Evolutionary conservation across 1,140 invertebrate genomes (phyloP).

Genomic region (Lepidotrigona ventralis): DNA sequence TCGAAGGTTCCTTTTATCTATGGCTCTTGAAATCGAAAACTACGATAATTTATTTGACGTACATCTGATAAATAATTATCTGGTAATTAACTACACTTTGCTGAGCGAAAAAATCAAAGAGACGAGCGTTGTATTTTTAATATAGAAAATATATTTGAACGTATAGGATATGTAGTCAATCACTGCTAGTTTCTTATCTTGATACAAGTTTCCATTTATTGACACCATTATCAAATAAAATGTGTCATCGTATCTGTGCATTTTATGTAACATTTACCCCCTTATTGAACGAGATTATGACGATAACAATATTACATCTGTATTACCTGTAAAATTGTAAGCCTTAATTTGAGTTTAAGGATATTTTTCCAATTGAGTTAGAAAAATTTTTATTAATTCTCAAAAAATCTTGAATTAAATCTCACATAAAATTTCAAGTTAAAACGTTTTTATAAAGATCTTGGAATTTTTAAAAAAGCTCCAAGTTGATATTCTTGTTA

Average conservation of each 20-base stretch:
- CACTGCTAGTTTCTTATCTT: background rate
- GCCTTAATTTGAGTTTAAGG: background rate
- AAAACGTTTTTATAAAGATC: background rate
- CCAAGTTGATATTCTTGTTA: background rate
- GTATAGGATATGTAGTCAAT: background rate
- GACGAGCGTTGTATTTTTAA: background rate
- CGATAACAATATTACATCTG: background rate
- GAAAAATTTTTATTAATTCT: background rate
- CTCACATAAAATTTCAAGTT: background rate
- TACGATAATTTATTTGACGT: background rate
- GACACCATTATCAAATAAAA: slow-evolving; percentile 1
- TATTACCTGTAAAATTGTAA: background rate
- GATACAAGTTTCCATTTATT: background rate
- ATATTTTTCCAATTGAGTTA: background rate
- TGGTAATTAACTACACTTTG: background rate
- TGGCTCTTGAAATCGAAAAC: background rate
- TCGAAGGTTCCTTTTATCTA: too few species aligned
- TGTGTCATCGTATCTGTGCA: background rate
- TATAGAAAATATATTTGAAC: background rate
- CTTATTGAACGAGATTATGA: background rate
- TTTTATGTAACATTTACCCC: background rate
- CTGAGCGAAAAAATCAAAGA: background rate
- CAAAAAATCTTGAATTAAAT: background rate
- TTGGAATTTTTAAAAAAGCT: background rate
- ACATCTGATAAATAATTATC: background rate